Base-by-base conservation (phyloP, 1,140 invertebrate genomes). In the Polypedilum pembai region DNA sequence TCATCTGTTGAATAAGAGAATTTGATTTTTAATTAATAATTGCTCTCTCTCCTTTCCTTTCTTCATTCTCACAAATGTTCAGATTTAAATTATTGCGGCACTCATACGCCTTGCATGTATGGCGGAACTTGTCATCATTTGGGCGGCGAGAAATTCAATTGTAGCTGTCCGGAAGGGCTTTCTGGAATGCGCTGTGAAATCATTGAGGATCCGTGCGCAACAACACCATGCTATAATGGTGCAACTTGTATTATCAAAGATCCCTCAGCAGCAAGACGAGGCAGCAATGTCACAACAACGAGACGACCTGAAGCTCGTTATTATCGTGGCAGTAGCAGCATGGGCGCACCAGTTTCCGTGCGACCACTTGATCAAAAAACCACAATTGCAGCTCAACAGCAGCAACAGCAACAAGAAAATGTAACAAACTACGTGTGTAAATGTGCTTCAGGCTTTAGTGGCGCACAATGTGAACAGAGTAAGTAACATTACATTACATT, bases 11-110 rank as follows among this genome's bases (percentile, higher is more conserved):
- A 69, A 69, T 8, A 69, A 69, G 20, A 69, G 7, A n/a, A n/a
- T 69, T 69, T 20, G 65, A 69, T 69, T 20, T 69, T 18, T 21
- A 21, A 69, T 69, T 69, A 21, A 69, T 69, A 7, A 69, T 69
- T 69, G 18, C 18, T 66, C 18, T 66, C 15, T 20, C 18, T 66
- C 18, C 65, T 69, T 21, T 18, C 17, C 18, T 69, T 69, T 4
- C 18, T 69, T 10, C 10, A 20, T 18, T 69, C 18, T 18, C 17
- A 69, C 65, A 69, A 69, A 69, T 69, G 65, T 69, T 69, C 83
- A 90, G 96, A 99, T 87, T 87, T 99, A 77, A 98, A 98, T 85
- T 98, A 95, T 84, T 99, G 96, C 83, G 96, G 96, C 66, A 97
- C 96, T 73, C 94, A 98, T 84, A 92, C 94, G 81, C 95, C 95